These are phyloP conservation scores for Eupeodes corollae DNA, from an alignment of 1,140 invertebrate species.

Conservation along the genomic window DNA sequence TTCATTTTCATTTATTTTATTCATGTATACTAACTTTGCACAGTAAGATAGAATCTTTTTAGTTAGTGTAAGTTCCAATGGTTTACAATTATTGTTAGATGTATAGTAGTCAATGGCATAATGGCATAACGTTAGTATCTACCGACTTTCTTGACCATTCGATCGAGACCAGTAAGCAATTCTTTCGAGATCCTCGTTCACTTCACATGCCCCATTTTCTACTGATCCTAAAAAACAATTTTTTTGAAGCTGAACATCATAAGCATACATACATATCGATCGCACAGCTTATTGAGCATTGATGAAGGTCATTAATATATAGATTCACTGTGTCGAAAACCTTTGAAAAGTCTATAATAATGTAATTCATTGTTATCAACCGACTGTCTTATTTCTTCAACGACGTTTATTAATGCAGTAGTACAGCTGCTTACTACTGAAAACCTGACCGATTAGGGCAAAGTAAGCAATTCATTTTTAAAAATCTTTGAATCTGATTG, in stretches of 20 bases:
- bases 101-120: too few relatives aligned
- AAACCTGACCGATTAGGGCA: not conserved
- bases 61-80: too few relatives aligned
- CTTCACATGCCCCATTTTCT: too few relatives aligned
- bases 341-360: conserved; percentile 7
- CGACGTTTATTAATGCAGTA: not conserved
- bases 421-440: not conserved
- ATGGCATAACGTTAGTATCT: too few relatives aligned
- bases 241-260: too few relatives aligned
- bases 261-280: too few relatives aligned
- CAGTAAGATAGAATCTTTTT: too few relatives aligned
- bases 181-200: not conserved
- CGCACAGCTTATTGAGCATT: not conserved
- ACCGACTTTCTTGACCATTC: not conserved
- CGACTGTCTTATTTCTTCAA: not conserved
- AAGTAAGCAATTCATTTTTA: not conserved
- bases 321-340: conserved; percentile 12
- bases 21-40: too few relatives aligned
- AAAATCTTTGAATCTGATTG: not conserved
- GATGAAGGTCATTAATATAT: not conserved
- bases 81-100: too few relatives aligned
- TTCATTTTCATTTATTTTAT: too few relatives aligned
- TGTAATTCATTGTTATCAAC: conserved; percentile 4
- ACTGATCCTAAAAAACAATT: not conserved
- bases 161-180: not conserved